Conservation (phyloP, 2,888 invertebrate species). For the Hyppa rectilinea region DNA sequence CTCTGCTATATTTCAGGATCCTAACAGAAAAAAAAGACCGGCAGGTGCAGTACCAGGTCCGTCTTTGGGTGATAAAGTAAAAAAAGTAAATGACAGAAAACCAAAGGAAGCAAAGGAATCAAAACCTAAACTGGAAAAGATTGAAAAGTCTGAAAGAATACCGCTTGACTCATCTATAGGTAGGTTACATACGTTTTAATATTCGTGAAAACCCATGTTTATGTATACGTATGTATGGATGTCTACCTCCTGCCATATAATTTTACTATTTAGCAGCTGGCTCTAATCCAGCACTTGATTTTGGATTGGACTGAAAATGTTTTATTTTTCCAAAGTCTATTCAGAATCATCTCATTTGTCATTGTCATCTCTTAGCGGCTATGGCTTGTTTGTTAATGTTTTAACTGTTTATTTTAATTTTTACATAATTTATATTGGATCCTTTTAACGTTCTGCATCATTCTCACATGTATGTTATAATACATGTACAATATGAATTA, state of each 20-base stretch:
- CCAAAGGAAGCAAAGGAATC: constrained; percentile 79
- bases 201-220: neutral
- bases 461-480: no score
- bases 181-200: constrained; percentile 57
- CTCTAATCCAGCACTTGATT: neutral
- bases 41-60: constrained; percentile 50
- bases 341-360: no score
- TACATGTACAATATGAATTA: no score
- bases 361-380: no score
- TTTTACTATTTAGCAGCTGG: neutral
- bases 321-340: neutral
- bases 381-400: no score
- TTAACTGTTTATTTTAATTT: no score
- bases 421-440: no score
- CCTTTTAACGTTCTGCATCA: no score
- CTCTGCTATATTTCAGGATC: constrained; percentile 75
- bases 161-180: constrained; percentile 80
- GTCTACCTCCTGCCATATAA: neutral
- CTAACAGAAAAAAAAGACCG: constrained; percentile 80
- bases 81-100: constrained; percentile 77
- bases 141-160: constrained; percentile 70
- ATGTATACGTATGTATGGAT: no score
- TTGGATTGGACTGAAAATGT: neutral
- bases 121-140: constrained; percentile 75
- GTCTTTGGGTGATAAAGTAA: constrained; percentile 75